These are phyloP conservation scores for Polypedilum pembai DNA, from an alignment of 1,140 invertebrate genomes.

Conservation along the genomic window DNA sequence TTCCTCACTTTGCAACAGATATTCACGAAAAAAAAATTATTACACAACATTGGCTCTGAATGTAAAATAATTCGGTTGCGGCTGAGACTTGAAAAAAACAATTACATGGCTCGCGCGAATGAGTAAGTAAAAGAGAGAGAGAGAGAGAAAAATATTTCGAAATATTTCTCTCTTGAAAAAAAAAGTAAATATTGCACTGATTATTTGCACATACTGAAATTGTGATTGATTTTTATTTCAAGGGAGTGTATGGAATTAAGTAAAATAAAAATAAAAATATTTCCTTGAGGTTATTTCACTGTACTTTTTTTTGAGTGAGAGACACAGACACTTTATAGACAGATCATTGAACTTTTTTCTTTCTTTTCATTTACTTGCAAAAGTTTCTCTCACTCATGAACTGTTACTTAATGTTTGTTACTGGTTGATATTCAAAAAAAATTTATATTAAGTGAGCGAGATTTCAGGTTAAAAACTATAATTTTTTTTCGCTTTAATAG, in stretches of 20 bases:
- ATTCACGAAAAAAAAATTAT: conserved; percentile 11
- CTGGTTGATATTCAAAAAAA: too few relatives aligned
- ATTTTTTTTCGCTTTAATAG: too few relatives aligned
- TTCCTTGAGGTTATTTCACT: conserved; percentile 2
- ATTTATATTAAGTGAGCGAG: too few relatives aligned
- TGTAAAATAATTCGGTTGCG: background rate
- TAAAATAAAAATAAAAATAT: background rate
- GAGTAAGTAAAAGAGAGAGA: background rate
- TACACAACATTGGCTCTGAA: conserved; percentile 16
- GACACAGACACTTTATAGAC: too few relatives aligned
- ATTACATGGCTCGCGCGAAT: background rate
- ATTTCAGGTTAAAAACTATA: too few relatives aligned
- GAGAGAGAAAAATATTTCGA: background rate
- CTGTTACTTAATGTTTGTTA: too few relatives aligned
- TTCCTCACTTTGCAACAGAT: conserved; percentile 1
- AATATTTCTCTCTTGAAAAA: background rate
- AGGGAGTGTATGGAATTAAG: background rate
- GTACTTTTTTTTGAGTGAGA: background rate
- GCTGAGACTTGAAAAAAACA: background rate
- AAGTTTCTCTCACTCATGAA: too few relatives aligned
- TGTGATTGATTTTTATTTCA: conserved; percentile 1
- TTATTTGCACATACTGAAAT: background rate
- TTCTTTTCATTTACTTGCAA: too few relatives aligned
- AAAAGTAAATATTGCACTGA: background rate
- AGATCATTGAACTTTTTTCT: too few relatives aligned